Evolutionary conservation across 2,888 invertebrate species (phyloP).

Genomic region (Epiperipatus broadwayi): DNA sequence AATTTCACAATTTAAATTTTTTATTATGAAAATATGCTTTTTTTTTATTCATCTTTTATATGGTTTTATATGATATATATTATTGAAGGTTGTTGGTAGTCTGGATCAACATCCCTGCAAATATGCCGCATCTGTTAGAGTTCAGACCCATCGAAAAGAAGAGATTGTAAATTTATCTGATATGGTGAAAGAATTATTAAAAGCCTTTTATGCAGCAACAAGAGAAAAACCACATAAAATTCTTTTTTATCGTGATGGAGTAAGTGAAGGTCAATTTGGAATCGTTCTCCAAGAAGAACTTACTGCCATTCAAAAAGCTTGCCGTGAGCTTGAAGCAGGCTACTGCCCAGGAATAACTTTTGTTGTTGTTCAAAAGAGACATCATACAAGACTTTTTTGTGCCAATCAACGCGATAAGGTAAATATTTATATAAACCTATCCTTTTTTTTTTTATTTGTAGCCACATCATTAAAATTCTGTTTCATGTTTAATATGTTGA

Average conservation of each 20-base stretch:
- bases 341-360: conserved; percentile 65
- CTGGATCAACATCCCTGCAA: conserved; percentile 38
- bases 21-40: too few species aligned
- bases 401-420: conserved; percentile 28
- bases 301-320: conserved; percentile 50
- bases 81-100: conserved; percentile 32
- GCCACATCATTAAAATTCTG: too few species aligned
- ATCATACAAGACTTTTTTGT: conserved; percentile 55
- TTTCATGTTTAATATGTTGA: too few species aligned
- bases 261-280: conserved; percentile 36
- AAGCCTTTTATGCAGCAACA: conserved; percentile 36
- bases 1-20: too few species aligned
- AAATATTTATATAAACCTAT: too few species aligned
- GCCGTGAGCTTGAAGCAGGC: conserved; percentile 33
- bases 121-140: conserved; percentile 36
- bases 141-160: conserved; percentile 34
- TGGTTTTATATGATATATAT: not conserved
- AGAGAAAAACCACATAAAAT: conserved; percentile 36
- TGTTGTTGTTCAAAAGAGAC: conserved; percentile 84
- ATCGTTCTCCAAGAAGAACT: conserved; percentile 45
- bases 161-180: conserved; percentile 34
- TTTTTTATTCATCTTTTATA: too few species aligned
- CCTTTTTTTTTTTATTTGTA: too few species aligned
- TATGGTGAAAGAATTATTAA: conserved; percentile 36
- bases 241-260: conserved; percentile 37